These are phyloP conservation scores for Cygnus atratus DNA, from an alignment of 2,113 vertebrate genomes.

Conservation along the genomic window DNA sequence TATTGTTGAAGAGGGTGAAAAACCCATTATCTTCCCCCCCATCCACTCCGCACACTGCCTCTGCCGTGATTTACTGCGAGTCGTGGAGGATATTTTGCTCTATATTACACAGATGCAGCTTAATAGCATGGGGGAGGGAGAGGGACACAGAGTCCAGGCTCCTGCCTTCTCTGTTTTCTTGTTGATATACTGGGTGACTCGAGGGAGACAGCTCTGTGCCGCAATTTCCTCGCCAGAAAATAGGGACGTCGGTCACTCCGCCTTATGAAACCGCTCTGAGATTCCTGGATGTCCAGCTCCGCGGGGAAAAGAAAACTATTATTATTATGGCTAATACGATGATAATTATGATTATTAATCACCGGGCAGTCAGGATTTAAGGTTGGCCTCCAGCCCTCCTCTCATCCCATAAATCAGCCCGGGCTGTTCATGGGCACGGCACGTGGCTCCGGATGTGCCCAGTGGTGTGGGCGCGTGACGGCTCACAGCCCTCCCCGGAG, in stretches of 20 bases:
- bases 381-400: slow-evolving; percentile 57
- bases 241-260: slow-evolving; percentile 23
- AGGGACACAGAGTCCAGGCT: slow-evolving; percentile 55
- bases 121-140: slow-evolving; percentile 70
- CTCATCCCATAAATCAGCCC: slow-evolving; percentile 60
- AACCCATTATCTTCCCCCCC: slow-evolving; percentile 59
- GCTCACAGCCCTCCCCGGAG: accelerated
- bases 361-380: slow-evolving; percentile 57
- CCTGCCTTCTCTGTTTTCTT: slow-evolving; percentile 61
- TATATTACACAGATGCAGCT: slow-evolving; percentile 68
- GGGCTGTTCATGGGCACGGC: background rate
- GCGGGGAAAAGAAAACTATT: slow-evolving; percentile 41
- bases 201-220: slow-evolving; percentile 40
- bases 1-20: slow-evolving; percentile 61
- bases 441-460: slow-evolving; percentile 12
- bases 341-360: slow-evolving; percentile 69
- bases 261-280: background rate
- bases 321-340: slow-evolving; percentile 42
- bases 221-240: slow-evolving; percentile 35
- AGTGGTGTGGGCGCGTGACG: background rate
- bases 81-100: slow-evolving; percentile 65
- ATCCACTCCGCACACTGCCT: slow-evolving; percentile 60
- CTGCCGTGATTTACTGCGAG: slow-evolving; percentile 56
- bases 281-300: slow-evolving; percentile 45
- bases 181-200: slow-evolving; percentile 56